A percentile compares a stretch with the other conserved stretches of the same genome.
These are phyloP conservation scores for Cepaea hortensis DNA, from an alignment of 2,888 invertebrate genomes.

Conservation along the genomic window DNA sequence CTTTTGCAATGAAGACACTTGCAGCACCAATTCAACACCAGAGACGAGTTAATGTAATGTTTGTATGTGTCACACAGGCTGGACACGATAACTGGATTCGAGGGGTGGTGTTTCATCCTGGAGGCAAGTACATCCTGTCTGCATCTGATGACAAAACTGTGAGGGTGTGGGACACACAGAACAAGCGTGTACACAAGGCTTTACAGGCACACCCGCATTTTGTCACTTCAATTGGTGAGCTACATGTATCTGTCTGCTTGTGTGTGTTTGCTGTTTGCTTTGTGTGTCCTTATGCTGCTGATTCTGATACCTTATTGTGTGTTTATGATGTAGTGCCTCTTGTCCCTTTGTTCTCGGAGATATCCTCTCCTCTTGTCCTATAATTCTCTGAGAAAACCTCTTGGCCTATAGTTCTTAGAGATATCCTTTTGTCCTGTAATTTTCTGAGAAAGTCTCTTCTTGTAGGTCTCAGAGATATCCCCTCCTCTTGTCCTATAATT, in stretches of 20 bases:
- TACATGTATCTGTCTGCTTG: background rate
- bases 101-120: constrained; percentile 97
- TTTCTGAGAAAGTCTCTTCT: no score
- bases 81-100: constrained; percentile 99
- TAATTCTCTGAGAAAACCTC: no score
- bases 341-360: no score
- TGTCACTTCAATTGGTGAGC: constrained; percentile 97
- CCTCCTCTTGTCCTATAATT: no score
- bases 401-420: no score
- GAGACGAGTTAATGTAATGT: background rate
- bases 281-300: background rate
- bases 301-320: no score
- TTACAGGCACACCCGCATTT: constrained; percentile 99
- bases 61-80: constrained; percentile 73
- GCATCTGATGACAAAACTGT: constrained; percentile 99
- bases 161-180: constrained; percentile 97
- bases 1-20: no score
- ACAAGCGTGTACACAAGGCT: constrained; percentile 96
- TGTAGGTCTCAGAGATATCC: no score
- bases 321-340: no score
- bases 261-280: background rate
- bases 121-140: constrained; percentile 96
- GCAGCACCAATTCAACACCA: no score
- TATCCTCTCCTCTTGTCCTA: no score
- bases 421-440: no score